Conservation (phyloP, 2,113 vertebrate species). For the Cynopterus brachyotis region DNA sequence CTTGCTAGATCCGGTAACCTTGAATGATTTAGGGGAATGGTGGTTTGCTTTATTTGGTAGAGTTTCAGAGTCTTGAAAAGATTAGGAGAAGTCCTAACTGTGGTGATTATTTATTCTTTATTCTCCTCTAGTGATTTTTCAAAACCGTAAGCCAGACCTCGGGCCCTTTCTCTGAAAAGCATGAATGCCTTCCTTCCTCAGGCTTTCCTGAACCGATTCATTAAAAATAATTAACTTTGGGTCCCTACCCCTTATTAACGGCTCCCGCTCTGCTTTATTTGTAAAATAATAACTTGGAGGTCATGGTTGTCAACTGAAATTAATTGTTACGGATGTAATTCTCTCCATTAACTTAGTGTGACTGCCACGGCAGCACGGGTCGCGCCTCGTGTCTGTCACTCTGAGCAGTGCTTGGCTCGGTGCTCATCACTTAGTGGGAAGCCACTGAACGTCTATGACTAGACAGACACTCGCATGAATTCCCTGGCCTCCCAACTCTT, state of each 20-base stretch:
- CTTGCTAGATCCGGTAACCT: background rate
- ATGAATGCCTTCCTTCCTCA: background rate
- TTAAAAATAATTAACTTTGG: slow-evolving; percentile 35
- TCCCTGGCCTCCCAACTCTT: background rate
- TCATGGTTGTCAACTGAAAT: slow-evolving; percentile 34
- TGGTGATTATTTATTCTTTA: background rate
- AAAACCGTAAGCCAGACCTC: background rate
- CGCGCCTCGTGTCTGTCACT: background rate
- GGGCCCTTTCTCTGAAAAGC: background rate
- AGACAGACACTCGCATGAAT: background rate
- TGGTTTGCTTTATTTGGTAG: background rate
- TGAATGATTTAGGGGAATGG: background rate
- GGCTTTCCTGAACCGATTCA: background rate
- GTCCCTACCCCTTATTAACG: background rate
- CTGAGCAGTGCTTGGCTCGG: background rate
- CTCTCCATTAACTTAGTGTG: background rate
- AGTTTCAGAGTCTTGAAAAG: background rate
- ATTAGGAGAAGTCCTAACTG: background rate
- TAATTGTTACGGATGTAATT: background rate
- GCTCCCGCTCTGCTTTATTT: background rate
- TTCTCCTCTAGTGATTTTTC: background rate
- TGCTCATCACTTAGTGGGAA: background rate
- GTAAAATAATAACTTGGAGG: slow-evolving; percentile 35
- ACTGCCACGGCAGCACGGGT: background rate
- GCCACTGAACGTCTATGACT: background rate